Base-by-base conservation (phyloP, 1,140 invertebrate species). In the Pseudomyrmex cubaensis region DNA sequence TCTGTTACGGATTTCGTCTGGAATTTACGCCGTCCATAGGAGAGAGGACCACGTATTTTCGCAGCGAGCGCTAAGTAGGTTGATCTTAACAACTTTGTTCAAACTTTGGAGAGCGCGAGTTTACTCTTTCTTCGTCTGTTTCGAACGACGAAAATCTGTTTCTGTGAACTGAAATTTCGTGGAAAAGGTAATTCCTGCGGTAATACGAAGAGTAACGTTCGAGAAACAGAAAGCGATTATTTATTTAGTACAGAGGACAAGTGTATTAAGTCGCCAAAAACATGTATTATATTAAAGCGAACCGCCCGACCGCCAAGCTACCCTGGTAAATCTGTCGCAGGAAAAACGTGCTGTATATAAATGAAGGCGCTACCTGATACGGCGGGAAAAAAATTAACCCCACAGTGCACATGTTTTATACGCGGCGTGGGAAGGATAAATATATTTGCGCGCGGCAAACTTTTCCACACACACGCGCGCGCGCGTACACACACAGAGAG, bases 1-100 rank as follows among this genome's bases (percentile, higher is more conserved):
- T 70, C 20, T 48, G 54, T 77, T 77, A 44, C 76, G 66, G 54
- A 72, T 72, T 70, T 80, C 76, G 54, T 35, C 8, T n/a, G 66
- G 22, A 56, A 72, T 80, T 70, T 59, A 25, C 54, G 15, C 54
- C 22, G 35, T 70, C 5, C 35, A 7, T 50, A 72, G 70, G 8
- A 15, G 12, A 12, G 20, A 50, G 2, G 13, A n/a, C 62, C 20
- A 12, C n/a, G 54, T 64, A 52, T 57, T 46, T 69, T 78, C 12
- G 52, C 35, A 48, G 7, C 10, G 20, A 15, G n/a, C 66, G 22
- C 15, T 57, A 56, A 72, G 52, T 56, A 44, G 69, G 13, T 44
- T 61, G 76, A 80, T 72, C 46, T 59, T 61, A 59, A 72, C 52
- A 48, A 80, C 44, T 48, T 59, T 12, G 12, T 12, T 48, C 44